These are phyloP conservation scores for Hydrochoerus hydrochaeris DNA, from an alignment of 2,113 vertebrate species.

Conservation along the genomic window DNA sequence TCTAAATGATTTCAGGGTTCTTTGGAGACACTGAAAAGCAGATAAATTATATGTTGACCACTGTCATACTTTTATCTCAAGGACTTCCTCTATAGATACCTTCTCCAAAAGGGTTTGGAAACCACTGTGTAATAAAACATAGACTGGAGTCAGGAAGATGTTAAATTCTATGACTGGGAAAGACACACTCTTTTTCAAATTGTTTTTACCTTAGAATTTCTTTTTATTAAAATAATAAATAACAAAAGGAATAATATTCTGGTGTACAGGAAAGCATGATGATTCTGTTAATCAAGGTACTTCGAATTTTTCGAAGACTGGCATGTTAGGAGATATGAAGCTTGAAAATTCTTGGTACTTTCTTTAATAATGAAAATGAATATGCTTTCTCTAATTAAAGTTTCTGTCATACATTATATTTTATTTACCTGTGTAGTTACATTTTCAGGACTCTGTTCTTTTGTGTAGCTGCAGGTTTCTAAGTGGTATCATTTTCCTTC, in stretches of 20 bases:
- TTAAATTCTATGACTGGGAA: slow-evolving; percentile 42
- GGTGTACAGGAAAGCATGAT: slow-evolving; percentile 5
- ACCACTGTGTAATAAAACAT: neutral
- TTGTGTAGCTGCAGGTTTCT: slow-evolving; percentile 26
- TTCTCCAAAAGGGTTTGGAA: slow-evolving; percentile 4
- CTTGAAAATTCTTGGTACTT: slow-evolving; percentile 21
- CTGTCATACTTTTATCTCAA: neutral
- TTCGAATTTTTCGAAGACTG: slow-evolving; percentile 7
- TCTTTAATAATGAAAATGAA: neutral
- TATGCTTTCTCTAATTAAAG: neutral
- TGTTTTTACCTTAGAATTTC: neutral
- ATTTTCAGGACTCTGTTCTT: neutral
- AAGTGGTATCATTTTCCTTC: slow-evolving; percentile 4
- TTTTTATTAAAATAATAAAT: slow-evolving; percentile 30
- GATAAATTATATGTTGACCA: slow-evolving; percentile 49
- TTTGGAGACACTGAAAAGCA: neutral
- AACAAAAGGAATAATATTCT: neutral
- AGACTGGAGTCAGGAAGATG: neutral
- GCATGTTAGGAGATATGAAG: neutral
- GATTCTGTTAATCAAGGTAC: slow-evolving; percentile 34
- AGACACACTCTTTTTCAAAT: neutral
- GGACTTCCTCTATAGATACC: neutral
- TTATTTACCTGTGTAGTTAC: neutral
- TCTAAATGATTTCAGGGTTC: slow-evolving; percentile 41
- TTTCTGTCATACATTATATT: neutral